Evolutionary conservation across 1,140 invertebrate genomes (phyloP), one percentile per base, ranked within the genome.

Genomic region (Drosophila erecta): DNA sequence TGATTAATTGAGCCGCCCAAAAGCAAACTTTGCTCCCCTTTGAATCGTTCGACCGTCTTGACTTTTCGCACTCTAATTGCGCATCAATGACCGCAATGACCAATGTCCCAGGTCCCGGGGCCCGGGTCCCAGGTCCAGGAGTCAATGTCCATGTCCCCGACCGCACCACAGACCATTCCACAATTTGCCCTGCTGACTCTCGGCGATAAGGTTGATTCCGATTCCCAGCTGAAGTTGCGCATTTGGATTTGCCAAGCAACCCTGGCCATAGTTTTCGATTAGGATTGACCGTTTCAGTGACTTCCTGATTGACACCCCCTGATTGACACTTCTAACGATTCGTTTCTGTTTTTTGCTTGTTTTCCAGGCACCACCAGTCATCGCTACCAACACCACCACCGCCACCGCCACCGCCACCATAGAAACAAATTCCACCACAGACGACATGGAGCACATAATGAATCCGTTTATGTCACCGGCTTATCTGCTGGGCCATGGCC

Each of bases 381-480:
- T 11, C 40, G 2, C 30, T 20, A 24, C 27, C 17, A 11, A 1
- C 30, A 12, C 12, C 10, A 3, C 8, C 30, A 24, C 27, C 17
- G 17, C 3, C 30, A 12, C 11, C 10, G 10, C 8, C 8, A 30
- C 2, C 2, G 30, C 30, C 2, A 51, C 57, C 27, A 30, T 12
- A 27, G 10, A 11, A 24, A 53, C 14, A 8, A 41, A 20, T 15
- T 5, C 37, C 15, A 41, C 22, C 41, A 22, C 15, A 47, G 24
- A 27, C 41, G n/a, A 15, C 40, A 92, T 92, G 90, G 90, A 92
- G 60, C 90, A 90, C 64, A 83, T 91, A 41, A 91, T 92, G 81
- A 90, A 85, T 54, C 72, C 84, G 22, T 92, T 91, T 51, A 89
- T 91, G 75, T 71, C 90, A 27, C 71, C 90, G 59, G 84, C 84